These are phyloP conservation scores for Coleophora deauratella DNA, from an alignment of 2,888 invertebrate genomes.

Conservation along the genomic window DNA sequence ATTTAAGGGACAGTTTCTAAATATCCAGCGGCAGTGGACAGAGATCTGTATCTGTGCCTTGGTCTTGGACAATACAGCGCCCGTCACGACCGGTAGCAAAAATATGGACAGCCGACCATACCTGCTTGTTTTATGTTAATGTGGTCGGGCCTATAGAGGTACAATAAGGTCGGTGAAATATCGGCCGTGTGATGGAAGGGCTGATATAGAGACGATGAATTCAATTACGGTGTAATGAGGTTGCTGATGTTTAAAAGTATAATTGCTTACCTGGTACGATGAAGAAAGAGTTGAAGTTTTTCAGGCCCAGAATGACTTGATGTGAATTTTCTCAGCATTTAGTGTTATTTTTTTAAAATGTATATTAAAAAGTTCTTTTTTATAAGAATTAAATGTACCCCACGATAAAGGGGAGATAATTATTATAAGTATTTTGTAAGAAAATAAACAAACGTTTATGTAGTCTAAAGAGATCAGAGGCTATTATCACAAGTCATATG, in stretches of 20 bases:
- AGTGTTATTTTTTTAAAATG: too few species aligned
- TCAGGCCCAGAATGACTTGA: too few species aligned
- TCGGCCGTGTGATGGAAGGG: conserved; percentile 54
- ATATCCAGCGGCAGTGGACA: conserved; percentile 55
- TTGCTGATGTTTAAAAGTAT: not conserved
- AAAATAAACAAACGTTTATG: too few species aligned
- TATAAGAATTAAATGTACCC: too few species aligned
- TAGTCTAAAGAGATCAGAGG: too few species aligned
- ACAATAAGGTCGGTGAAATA: conserved; percentile 31
- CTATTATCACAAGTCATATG: too few species aligned
- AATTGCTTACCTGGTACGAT: too few species aligned
- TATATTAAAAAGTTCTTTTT: too few species aligned
- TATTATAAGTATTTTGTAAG: too few species aligned
- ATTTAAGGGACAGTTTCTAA: conserved; percentile 71
- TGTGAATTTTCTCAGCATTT: too few species aligned
- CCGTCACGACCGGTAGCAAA: conserved; percentile 65
- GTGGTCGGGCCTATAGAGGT: conserved; percentile 39
- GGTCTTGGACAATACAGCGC: conserved; percentile 62
- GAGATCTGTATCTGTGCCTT: conserved; percentile 54
- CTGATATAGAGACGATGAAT: conserved; percentile 43
- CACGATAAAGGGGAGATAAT: too few species aligned
- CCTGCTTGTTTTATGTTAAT: conserved; percentile 71
- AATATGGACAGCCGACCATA: conserved; percentile 63
- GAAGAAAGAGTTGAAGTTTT: too few species aligned
- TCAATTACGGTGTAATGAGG: conserved; percentile 19